Evolutionary conservation across 2,888 invertebrate genomes (phyloP).

Genomic region (Megastigmus dorsalis): DNA sequence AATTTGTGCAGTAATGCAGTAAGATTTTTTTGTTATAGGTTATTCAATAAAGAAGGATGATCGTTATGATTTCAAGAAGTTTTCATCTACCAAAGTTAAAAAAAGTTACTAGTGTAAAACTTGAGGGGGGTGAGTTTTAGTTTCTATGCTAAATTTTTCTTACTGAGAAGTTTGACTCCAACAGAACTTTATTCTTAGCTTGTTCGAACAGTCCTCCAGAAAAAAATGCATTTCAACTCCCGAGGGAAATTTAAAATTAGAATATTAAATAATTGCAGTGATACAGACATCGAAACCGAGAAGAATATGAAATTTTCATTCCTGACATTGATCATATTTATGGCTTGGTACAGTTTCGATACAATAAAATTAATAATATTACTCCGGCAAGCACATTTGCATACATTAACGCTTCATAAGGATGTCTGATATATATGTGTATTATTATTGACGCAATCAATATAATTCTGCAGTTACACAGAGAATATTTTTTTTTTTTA

Average conservation of each 20-base stretch:
- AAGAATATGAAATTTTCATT: too few relatives aligned
- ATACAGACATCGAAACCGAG: too few relatives aligned
- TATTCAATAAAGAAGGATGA: conserved; percentile 23
- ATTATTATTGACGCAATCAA: too few relatives aligned
- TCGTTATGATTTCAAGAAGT: conserved; percentile 41
- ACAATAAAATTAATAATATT: too few relatives aligned
- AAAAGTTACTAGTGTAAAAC: conserved; percentile 32
- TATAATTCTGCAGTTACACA: too few relatives aligned
- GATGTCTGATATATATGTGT: too few relatives aligned
- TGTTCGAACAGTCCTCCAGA: not conserved
- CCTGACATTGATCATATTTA: too few relatives aligned
- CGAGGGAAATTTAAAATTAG: not conserved
- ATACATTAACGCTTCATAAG: too few relatives aligned
- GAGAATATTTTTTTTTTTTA: too few relatives aligned
- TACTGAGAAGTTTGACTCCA: not conserved
- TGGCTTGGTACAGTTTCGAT: too few relatives aligned
- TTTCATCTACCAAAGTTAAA: conserved; percentile 42
- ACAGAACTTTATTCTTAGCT: conserved; percentile 24
- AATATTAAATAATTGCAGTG: too few relatives aligned
- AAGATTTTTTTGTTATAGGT: conserved; percentile 12
- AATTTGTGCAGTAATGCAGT: conserved; percentile 6
- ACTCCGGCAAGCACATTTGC: too few relatives aligned
- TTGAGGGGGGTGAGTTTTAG: conserved; percentile 28
- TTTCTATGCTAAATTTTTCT: conserved; percentile 42
- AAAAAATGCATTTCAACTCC: not conserved